Evolutionary conservation across 2,113 vertebrate genomes (phyloP).

Genomic region (Pelmatolapia mariae): DNA sequence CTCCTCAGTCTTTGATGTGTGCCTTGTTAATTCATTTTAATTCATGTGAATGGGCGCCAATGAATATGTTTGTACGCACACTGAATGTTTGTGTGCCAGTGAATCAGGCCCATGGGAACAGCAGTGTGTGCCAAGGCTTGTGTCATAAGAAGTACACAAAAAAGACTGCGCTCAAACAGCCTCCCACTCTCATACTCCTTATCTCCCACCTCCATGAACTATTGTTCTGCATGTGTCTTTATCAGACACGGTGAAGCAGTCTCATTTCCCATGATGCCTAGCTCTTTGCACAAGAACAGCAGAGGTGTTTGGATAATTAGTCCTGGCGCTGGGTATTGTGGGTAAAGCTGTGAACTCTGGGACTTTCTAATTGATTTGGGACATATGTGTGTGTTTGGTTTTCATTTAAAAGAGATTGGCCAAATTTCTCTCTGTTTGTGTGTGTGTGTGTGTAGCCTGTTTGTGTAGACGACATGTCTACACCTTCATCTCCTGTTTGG

Average conservation of each 20-base stretch:
- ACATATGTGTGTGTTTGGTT: conserved; percentile 41
- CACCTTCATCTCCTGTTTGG: not conserved
- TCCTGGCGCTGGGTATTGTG: conserved; percentile 19
- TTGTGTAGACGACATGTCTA: not conserved
- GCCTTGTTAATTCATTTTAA: not conserved
- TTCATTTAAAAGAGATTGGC: conserved; percentile 42
- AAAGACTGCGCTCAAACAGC: conserved; percentile 33
- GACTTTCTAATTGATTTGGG: conserved; percentile 62
- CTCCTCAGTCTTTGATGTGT: not conserved
- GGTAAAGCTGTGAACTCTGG: conserved; percentile 55
- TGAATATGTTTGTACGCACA: conserved; percentile 14
- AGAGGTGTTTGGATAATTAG: conserved; percentile 52
- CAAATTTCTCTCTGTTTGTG: not conserved
- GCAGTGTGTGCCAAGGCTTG: conserved; percentile 57
- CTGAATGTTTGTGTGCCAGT: not conserved
- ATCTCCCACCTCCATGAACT: conserved; percentile 2
- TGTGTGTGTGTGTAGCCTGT: not conserved
- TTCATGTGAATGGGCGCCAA: not conserved
- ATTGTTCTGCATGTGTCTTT: conserved; percentile 17
- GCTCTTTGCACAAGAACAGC: not conserved
- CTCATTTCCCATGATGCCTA: conserved; percentile 51
- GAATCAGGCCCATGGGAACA: conserved; percentile 59
- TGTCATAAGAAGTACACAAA: conserved; percentile 51
- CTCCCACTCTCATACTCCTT: conserved; percentile 22
- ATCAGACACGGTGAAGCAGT: not conserved